Evolutionary conservation across 2,797 vertebrate genomes (phyloP).

Genomic region (Euthynnus affinis): DNA sequence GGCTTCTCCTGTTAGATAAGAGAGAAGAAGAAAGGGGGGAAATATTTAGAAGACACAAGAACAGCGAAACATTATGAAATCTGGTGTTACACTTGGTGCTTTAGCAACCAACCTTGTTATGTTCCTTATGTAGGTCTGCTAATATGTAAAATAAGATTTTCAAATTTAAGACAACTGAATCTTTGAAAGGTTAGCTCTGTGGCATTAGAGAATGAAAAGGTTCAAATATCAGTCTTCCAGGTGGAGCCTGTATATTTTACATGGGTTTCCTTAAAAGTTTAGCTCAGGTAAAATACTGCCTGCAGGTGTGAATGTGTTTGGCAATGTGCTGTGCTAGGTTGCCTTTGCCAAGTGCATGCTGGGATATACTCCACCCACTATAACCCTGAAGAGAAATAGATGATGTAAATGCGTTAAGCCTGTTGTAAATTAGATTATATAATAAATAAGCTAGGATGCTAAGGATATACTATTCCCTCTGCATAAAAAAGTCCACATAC

Average conservation of each 20-base stretch:
- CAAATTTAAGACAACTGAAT: not conserved
- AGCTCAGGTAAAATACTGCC: not conserved
- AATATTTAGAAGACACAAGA: not conserved
- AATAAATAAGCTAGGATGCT: not conserved
- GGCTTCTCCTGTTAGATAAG: constrained; percentile 92
- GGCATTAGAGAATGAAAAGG: not conserved
- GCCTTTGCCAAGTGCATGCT: not conserved
- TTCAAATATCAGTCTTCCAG: too few species aligned
- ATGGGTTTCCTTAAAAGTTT: not conserved
- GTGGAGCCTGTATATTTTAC: too few species aligned
- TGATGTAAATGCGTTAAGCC: not conserved
- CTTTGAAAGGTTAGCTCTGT: not conserved
- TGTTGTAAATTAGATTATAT: not conserved
- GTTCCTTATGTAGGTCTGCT: constrained; percentile 1
- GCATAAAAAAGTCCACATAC: constrained; percentile 14
- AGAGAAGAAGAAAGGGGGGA: constrained; percentile 17
- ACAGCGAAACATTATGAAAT: not conserved
- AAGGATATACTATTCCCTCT: not conserved
- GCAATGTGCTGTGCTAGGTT: not conserved
- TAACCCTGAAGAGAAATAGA: not conserved
- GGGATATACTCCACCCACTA: not conserved
- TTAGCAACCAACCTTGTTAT: constrained; percentile 2
- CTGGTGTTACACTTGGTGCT: not conserved
- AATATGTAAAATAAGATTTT: not conserved
- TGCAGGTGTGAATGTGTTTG: not conserved